phyloP scores from a whole-genome alignment of 2,113 vertebrate species.

The Aspiorhynchus laticeps region DNA sequence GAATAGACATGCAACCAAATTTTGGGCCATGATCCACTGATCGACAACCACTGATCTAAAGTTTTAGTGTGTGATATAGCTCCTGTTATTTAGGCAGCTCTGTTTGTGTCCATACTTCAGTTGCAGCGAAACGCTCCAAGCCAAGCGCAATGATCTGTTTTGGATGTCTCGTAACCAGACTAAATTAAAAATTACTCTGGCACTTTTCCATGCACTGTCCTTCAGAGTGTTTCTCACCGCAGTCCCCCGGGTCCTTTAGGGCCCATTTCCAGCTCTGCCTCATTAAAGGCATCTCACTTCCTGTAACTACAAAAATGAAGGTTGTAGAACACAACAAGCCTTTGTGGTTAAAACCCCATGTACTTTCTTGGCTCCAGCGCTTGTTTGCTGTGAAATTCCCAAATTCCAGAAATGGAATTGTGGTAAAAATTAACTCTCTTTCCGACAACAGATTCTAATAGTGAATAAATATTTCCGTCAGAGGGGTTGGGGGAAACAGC shows the following conservation, averaged over 20 bases:
- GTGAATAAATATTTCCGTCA: conserved; percentile 30
- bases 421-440: conserved; percentile 47
- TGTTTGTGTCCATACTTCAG: conserved; percentile 36
- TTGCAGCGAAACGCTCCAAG: conserved; percentile 24
- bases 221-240: conserved; percentile 36
- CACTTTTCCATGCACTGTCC: conserved; percentile 41
- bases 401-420: conserved; percentile 58
- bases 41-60: neutral
- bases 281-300: conserved; percentile 54
- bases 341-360: conserved; percentile 34
- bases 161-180: conserved; percentile 44
- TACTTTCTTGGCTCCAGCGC: conserved; percentile 56
- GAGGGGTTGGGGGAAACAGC: conserved; percentile 1
- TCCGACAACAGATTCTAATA: conserved; percentile 36
- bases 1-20: neutral
- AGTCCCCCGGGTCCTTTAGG: conserved; percentile 32
- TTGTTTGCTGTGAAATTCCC: conserved; percentile 59
- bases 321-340: conserved; percentile 27
- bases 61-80: neutral
- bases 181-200: conserved; percentile 47
- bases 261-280: conserved; percentile 47
- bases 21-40: neutral
- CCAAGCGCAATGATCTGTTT: conserved; percentile 44
- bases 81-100: conserved; percentile 28
- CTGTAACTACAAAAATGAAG: conserved; percentile 46